These are phyloP conservation scores for Epinephelus fuscoguttatus DNA, from an alignment of 2,113 vertebrate genomes.

Conservation along the genomic window DNA sequence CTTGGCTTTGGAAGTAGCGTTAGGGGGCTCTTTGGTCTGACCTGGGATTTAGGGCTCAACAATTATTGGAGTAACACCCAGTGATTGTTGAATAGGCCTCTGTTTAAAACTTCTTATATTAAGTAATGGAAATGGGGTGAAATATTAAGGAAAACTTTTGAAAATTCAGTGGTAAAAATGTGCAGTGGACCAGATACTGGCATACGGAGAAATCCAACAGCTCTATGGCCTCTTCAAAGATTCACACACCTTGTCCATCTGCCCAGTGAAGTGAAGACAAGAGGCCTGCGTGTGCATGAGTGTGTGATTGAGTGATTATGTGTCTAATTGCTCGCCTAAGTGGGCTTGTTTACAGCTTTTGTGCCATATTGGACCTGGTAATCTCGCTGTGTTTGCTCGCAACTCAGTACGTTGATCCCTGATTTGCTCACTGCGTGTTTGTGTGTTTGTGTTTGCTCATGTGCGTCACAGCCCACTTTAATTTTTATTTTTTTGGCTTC, in stretches of 20 bases:
- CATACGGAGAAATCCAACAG: neutral
- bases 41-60: too few species aligned
- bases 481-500: slow-evolving; percentile 45
- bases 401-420: slow-evolving; percentile 41
- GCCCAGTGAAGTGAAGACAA: slow-evolving; percentile 9
- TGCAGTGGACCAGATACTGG: too few species aligned
- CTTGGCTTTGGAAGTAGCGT: neutral
- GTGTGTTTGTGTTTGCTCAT: slow-evolving; percentile 47
- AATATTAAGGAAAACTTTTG: too few species aligned
- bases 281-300: neutral
- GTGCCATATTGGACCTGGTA: slow-evolving; percentile 62
- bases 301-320: slow-evolving; percentile 57
- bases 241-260: slow-evolving; percentile 25
- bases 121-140: too few species aligned
- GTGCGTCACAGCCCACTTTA: slow-evolving; percentile 60
- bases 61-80: too few species aligned
- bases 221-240: neutral
- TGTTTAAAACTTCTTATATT: too few species aligned
- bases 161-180: too few species aligned
- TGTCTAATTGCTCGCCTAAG: slow-evolving; percentile 66
- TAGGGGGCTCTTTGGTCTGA: neutral
- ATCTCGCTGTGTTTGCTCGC: slow-evolving; percentile 55
- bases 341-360: slow-evolving; percentile 60
- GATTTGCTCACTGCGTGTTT: slow-evolving; percentile 24
- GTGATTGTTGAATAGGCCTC: too few species aligned